phyloP scores from a whole-genome alignment of 2,888 invertebrate species.

The Danaus chrysippus region DNA sequence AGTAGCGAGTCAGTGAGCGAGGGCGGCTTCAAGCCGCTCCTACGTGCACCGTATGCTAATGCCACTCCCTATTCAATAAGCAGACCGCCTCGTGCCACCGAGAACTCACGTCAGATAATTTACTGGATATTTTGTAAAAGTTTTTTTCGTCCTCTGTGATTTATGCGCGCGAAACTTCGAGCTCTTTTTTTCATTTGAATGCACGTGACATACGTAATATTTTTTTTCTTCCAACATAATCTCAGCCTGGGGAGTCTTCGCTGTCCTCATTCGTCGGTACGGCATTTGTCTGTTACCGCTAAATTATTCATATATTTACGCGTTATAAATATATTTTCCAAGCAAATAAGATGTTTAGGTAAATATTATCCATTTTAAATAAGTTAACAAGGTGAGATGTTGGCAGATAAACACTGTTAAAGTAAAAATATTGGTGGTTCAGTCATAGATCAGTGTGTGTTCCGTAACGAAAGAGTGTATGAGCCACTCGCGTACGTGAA shows the following conservation, averaged over 20 bases:
- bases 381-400: not conserved
- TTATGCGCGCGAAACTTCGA: constrained; percentile 77
- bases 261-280: constrained; percentile 68
- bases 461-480: constrained; percentile 58
- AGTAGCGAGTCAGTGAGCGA: constrained; percentile 23
- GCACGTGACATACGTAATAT: constrained; percentile 78
- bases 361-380: not conserved
- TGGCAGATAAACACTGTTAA: not conserved
- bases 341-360: constrained; percentile 49
- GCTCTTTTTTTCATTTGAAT: constrained; percentile 79
- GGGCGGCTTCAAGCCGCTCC: constrained; percentile 48
- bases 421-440: constrained; percentile 55
- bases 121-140: constrained; percentile 79
- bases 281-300: constrained; percentile 68
- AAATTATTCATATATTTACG: constrained; percentile 77
- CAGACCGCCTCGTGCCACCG: constrained; percentile 76
- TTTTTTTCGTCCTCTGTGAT: constrained; percentile 78
- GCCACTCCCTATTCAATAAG: constrained; percentile 76
- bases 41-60: constrained; percentile 77
- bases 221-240: constrained; percentile 75
- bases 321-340: constrained; percentile 63
- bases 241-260: constrained; percentile 59
- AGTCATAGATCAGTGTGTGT: constrained; percentile 68
- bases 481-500: constrained; percentile 62
- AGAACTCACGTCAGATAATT: constrained; percentile 79